Evolutionary conservation across 2,888 invertebrate species (phyloP).

Genomic region (Ceraclea dissimilis): DNA sequence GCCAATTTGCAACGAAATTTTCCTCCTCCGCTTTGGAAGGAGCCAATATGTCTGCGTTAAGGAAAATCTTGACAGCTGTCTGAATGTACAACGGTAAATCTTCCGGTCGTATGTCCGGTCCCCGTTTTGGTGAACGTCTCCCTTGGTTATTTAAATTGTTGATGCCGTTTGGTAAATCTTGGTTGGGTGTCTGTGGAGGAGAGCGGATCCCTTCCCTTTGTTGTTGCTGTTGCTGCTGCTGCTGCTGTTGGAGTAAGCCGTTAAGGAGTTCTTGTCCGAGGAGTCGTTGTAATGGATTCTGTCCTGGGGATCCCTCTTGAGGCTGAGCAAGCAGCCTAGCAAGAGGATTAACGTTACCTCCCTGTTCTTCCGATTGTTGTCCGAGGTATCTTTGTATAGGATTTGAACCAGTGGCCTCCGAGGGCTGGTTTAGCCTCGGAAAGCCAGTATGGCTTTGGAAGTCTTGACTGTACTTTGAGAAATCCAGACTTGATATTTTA

Average conservation of each 20-base stretch:
- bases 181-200: constrained; percentile 8
- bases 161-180: constrained; percentile 26
- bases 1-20: constrained; percentile 61
- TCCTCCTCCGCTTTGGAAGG: constrained; percentile 58
- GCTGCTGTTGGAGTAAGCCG: constrained; percentile 6
- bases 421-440: constrained; percentile 43
- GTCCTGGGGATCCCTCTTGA: constrained; percentile 9
- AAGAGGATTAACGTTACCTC: constrained; percentile 11
- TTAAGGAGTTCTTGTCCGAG: constrained; percentile 20
- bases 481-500: constrained; percentile 26
- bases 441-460: constrained; percentile 31
- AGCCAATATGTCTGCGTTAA: constrained; percentile 35
- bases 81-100: constrained; percentile 23
- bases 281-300: constrained; percentile 22
- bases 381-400: constrained; percentile 20
- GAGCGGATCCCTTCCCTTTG: constrained; percentile 10
- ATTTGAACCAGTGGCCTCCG: constrained; percentile 24
- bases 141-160: constrained; percentile 16
- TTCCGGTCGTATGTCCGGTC: constrained; percentile 16
- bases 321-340: constrained; percentile 21
- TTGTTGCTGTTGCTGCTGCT: constrained; percentile 2
- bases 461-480: constrained; percentile 26
- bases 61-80: constrained; percentile 26
- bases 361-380: constrained; percentile 12
- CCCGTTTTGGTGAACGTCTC: constrained; percentile 13